Conservation (phyloP, 2,113 vertebrate species). For the Misgurnus anguillicaudatus region DNA sequence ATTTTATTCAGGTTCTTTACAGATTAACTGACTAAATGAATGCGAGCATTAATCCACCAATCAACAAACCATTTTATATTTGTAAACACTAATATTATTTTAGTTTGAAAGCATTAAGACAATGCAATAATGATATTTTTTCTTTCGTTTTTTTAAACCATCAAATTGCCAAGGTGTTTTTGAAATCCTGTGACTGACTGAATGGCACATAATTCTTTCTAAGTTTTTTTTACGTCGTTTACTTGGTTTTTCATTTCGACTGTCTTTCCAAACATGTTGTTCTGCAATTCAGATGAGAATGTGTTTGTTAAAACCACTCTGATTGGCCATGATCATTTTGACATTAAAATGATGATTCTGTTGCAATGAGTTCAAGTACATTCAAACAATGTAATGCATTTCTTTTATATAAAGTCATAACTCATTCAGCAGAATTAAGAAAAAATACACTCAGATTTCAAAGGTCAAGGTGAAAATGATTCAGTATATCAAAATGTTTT, state of each 20-base stretch:
- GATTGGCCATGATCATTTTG: not conserved
- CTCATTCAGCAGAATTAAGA: not conserved
- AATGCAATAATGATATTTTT: conserved; percentile 72
- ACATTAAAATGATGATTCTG: not conserved
- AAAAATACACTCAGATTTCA: not conserved
- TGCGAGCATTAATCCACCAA: conserved; percentile 52
- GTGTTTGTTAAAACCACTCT: not conserved
- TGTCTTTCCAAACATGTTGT: not conserved
- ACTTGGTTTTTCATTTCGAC: not conserved
- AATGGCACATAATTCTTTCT: not conserved
- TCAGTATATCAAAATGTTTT: not conserved
- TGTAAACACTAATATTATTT: conserved; percentile 63
- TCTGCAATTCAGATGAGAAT: not conserved
- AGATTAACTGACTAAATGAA: not conserved
- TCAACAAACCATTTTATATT: conserved; percentile 69
- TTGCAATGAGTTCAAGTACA: too few species aligned
- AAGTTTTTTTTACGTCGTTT: not conserved
- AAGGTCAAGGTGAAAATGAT: not conserved
- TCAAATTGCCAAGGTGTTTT: conserved; percentile 64
- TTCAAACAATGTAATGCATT: too few species aligned
- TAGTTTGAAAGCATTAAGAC: conserved; percentile 70
- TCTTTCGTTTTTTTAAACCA: conserved; percentile 54
- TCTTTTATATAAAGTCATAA: not conserved
- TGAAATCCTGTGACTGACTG: conserved; percentile 59
- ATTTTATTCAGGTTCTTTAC: not conserved